Evolutionary conservation across 64 coral and sea anemone species (phyloP), one percentile per base, ranked within the genome.

Genomic region (Pocillopora verrucosa): DNA sequence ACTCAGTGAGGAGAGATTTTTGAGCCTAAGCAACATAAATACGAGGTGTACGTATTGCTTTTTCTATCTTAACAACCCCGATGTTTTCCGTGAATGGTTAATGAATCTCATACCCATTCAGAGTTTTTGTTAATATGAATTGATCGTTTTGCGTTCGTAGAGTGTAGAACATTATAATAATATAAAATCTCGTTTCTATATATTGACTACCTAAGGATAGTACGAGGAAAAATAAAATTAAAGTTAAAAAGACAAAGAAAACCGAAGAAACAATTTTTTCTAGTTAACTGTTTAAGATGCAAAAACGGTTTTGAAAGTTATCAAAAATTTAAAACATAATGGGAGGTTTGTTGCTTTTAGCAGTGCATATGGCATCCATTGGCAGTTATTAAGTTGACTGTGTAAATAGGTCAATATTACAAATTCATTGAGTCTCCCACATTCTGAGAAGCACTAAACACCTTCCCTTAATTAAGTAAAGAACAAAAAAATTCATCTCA

Each of bases 291-390:
- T 87, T 92, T 83, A 92, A 87, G 73, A 92, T 92, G 90, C 90
- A 92, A 92, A 92, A 92, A 92, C 90, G 90, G 84, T 87, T 80
- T 76, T 92, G 90, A 92, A 92, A 92, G 90, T 92, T 92, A 92
- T 92, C 82, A 92, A 92, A 92, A 92, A 92, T 92, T 92, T 87
- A 92, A 87, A 92, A 76, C 74, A 34, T 92, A 87, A 74, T 87
- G 77, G 83, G 83, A 80, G 76, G 61, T 19, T 89, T 89, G 83
- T 86, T 85, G 62, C 74, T 85, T 72, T 85, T 72, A 73, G 82
- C 82, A 72, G 36, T 72, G 65, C 41, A 85, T 72, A 58, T 72
- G 82, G 22, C 82, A 85, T 85, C 10, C 36, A 85, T 72, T 85
- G 82, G 65, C 65, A 58, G 82, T 85, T 85, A 85, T 85, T 85